Base-by-base conservation (phyloP, 2,888 invertebrate genomes). In the Melieria picta region DNA sequence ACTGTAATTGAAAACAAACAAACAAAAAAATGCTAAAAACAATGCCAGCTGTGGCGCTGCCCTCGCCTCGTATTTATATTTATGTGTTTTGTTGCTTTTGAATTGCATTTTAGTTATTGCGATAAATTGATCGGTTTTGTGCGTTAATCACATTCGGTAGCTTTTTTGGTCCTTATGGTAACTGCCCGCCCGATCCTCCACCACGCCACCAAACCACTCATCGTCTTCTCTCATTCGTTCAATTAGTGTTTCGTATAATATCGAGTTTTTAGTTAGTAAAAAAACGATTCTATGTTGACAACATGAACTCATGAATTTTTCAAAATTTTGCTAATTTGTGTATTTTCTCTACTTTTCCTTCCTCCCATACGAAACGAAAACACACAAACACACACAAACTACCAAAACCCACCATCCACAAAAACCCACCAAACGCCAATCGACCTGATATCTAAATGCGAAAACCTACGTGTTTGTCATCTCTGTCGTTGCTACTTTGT, bases 291-390 rank as follows among this genome's bases (percentile, higher is more conserved):
- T 67, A 67, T 72, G 43, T 72, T 47, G 56, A 7, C 52, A 46
- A 63, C 65, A 42, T 55, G 45, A 52, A n/a, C 45, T 58, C 57
- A 60, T 50, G 61, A 11, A 60, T 57, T 64, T 71, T 71, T 62
- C 67, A 56, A 72, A 74, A 65, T 71, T 63, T 61, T 74, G 63
- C 72, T 75, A 75, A 75, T 74, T 63, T 65, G 56, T 75, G 61
- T 72, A 63, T 73, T 73, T 69, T 71, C 61, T 66, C 65, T 65
- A 55, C 68, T 75, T 68, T 62, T 72, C 60, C 71, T 69, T 48
- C 60, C 58, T 61, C 48, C 65, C 50, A 47, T 58, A 30, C 64
- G 10, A 56, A 30, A 13, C 57, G 30, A 13, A 13, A 57, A 13
- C 57, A 57, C 57, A 5, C 1, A 11, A 43, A 46, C 65, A 16